These are phyloP conservation scores for Troglohyphantes excavatus DNA, from an alignment of 2,888 invertebrate genomes.

Conservation along the genomic window DNA sequence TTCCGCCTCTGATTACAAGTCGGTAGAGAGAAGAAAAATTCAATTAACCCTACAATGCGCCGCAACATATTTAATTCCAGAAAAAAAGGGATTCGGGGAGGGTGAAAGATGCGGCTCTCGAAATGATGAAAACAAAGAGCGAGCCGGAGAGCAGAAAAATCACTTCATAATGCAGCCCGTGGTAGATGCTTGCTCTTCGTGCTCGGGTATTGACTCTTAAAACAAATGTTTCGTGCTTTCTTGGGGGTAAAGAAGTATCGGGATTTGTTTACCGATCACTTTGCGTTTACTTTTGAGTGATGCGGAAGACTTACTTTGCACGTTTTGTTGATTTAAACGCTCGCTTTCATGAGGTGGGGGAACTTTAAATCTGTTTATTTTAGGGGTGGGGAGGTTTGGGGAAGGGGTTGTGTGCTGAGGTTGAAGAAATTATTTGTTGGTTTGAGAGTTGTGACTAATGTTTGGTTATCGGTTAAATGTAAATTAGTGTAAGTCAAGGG, in stretches of 20 bases:
- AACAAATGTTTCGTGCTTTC: constrained; percentile 64
- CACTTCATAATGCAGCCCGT: constrained; percentile 71
- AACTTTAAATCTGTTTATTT: constrained; percentile 33
- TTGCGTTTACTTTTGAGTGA: constrained; percentile 54
- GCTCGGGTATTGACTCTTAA: constrained; percentile 71
- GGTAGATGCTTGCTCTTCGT: constrained; percentile 44
- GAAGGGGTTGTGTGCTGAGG: background rate
- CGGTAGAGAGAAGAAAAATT: constrained; percentile 74
- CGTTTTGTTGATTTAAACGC: constrained; percentile 39
- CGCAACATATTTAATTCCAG: constrained; percentile 69
- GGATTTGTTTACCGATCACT: constrained; percentile 57
- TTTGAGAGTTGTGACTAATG: background rate
- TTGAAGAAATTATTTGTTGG: background rate
- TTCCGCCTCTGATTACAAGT: constrained; percentile 72
- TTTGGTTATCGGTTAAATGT: background rate
- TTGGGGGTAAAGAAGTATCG: constrained; percentile 30
- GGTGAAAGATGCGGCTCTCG: constrained; percentile 27
- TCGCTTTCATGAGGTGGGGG: constrained; percentile 23
- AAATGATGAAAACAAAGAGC: constrained; percentile 73
- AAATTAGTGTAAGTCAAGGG: background rate
- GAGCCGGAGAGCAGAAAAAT: constrained; percentile 47
- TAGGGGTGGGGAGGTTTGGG: background rate
- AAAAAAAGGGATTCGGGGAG: constrained; percentile 17
- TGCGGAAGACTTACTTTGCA: constrained; percentile 37
- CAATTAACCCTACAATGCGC: constrained; percentile 77